Percentiles rank a stretch among this genome's conserved stretches.
These are phyloP conservation scores for Gila orcuttii DNA, from an alignment of 2,113 vertebrate genomes.

Conservation along the genomic window DNA sequence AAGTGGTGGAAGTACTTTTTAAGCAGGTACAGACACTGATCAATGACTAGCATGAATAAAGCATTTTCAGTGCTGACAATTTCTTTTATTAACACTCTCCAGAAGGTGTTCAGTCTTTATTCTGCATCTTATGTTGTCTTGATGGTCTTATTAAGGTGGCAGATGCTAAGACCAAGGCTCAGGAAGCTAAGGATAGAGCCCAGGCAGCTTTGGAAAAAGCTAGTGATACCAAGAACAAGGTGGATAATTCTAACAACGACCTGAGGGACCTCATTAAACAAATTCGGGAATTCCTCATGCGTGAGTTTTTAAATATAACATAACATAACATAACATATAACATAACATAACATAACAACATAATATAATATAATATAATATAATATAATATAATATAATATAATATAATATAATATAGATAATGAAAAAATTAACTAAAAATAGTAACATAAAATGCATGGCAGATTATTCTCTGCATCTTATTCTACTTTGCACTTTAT, in stretches of 20 bases:
- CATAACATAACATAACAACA: not conserved
- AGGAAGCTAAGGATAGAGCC: conserved; percentile 84
- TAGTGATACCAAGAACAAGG: conserved; percentile 83
- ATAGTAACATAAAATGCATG: not conserved
- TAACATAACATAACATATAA: too few species aligned
- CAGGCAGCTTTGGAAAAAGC: conserved; percentile 89
- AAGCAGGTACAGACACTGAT: conserved; percentile 72
- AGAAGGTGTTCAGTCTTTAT: not conserved
- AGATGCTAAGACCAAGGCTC: conserved; percentile 86
- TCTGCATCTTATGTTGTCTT: not conserved
- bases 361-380: not conserved
- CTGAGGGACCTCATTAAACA: conserved; percentile 92
- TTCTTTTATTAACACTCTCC: not conserved
- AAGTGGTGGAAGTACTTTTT: conserved; percentile 84
- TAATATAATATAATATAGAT: not conserved
- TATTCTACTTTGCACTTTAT: not conserved
- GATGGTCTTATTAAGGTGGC: conserved; percentile 77
- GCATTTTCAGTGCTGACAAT: not conserved
- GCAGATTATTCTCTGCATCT: not conserved
- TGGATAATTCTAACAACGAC: conserved; percentile 91
- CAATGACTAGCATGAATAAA: not conserved
- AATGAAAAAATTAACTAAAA: not conserved
- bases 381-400: not conserved
- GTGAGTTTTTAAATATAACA: conserved; percentile 74
- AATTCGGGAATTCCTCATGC: conserved; percentile 92